Conservation (phyloP, 2,888 invertebrate genomes). For the Dynastes maya region DNA sequence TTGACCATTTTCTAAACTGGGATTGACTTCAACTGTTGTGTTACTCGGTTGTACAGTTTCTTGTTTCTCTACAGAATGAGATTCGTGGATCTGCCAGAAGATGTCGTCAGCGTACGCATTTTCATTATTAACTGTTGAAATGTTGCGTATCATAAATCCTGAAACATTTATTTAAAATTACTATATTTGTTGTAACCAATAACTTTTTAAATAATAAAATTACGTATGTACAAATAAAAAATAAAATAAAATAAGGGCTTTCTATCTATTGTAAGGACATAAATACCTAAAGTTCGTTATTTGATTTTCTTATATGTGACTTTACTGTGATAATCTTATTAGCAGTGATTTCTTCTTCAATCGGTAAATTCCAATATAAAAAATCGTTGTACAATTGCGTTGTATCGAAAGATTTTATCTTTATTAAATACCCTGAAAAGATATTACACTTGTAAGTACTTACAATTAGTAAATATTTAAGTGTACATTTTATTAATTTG, state of each 20-base stretch:
- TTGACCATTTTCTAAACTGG: constrained; percentile 6
- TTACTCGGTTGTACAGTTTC: not conserved
- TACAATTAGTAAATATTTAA: no score
- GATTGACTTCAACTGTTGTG: not conserved
- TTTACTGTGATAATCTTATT: constrained; percentile 25
- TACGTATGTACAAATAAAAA: no score
- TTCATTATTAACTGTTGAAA: constrained; percentile 44
- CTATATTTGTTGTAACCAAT: not conserved
- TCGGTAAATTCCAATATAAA: constrained; percentile 19
- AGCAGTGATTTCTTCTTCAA: not conserved
- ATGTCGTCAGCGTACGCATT: constrained; percentile 77
- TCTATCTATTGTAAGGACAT: no score
- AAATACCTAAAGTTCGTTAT: not conserved
- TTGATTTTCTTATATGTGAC: not conserved
- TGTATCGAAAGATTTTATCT: not conserved
- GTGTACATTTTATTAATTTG: no score
- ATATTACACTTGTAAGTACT: not conserved
- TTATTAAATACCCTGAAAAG: not conserved
- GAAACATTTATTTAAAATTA: constrained; percentile 24
- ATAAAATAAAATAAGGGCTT: no score
- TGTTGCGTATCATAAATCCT: constrained; percentile 53
- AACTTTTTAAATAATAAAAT: not conserved
- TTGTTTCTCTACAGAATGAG: not conserved
- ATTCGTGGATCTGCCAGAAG: constrained; percentile 77
- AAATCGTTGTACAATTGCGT: constrained; percentile 28